A percentile compares a stretch with the other conserved stretches of the same genome.
These are phyloP conservation scores for Manacus vitellinus DNA, from an alignment of 2,113 vertebrate species.

Conservation along the genomic window DNA sequence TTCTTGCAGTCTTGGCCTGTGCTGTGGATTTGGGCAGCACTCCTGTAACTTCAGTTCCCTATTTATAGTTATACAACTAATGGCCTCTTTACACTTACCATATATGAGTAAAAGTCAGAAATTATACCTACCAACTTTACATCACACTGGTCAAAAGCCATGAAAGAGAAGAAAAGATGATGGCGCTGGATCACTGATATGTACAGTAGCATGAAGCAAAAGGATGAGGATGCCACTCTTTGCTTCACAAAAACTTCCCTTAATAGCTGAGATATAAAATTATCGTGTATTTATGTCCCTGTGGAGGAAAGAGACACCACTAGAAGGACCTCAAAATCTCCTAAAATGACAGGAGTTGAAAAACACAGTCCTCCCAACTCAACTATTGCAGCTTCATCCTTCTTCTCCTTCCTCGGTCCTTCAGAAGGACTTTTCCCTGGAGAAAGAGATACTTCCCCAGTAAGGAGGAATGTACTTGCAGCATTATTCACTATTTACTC, in stretches of 20 bases:
- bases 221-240: not conserved
- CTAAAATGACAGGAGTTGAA: not conserved
- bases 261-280: not conserved
- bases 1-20: not conserved
- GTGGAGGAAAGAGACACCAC: not conserved
- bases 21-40: not conserved
- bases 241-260: not conserved
- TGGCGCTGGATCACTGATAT: not conserved
- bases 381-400: not conserved
- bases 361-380: not conserved
- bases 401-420: not conserved
- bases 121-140: not conserved
- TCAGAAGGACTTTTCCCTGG: not conserved
- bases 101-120: not conserved
- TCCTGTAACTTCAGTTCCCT: not conserved
- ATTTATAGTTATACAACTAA: not conserved
- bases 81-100: not conserved
- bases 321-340: not conserved
- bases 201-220: not conserved
- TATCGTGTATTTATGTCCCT: not conserved
- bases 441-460: not conserved
- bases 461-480: not conserved
- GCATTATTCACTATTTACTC: not conserved
- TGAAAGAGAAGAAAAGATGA: not conserved
- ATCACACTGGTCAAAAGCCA: not conserved